These are phyloP conservation scores for Typhlichthys eigenmanni DNA, from an alignment of 2,797 vertebrate genomes.

Conservation along the genomic window DNA sequence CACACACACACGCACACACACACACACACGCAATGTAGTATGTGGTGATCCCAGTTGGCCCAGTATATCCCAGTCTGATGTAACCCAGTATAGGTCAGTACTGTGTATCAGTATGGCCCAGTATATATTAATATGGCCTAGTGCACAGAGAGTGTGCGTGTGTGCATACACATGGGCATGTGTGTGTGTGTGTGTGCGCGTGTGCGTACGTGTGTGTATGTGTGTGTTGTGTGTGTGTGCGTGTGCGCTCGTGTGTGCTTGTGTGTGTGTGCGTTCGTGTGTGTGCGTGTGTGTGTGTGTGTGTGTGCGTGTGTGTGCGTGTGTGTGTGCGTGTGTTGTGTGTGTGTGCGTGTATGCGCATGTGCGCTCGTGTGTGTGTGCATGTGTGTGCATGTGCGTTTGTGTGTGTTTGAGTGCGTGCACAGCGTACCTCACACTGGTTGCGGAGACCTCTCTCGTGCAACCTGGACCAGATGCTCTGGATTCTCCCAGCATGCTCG, in stretches of 20 bases:
- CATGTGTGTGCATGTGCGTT: conserved; percentile 4
- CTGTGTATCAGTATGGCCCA: too few relatives aligned
- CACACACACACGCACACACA: conserved; percentile 16
- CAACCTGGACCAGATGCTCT: conserved; percentile 91
- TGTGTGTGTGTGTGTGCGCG: neutral
- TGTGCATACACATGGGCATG: neutral
- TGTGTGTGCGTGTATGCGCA: too few relatives aligned
- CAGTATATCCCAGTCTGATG: too few relatives aligned
- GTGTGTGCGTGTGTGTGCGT: too few relatives aligned
- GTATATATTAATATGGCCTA: too few relatives aligned
- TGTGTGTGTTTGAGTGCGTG: neutral
- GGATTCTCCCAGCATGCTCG: conserved; percentile 86
- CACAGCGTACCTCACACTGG: conserved; percentile 84
- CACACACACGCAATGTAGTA: conserved; percentile 1
- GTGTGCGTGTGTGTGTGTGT: too few relatives aligned
- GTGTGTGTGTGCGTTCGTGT: too few relatives aligned
- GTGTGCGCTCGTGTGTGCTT: neutral
- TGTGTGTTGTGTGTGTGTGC: neutral
- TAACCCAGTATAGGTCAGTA: too few relatives aligned
- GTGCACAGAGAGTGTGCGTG: too few relatives aligned
- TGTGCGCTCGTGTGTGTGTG: conserved; percentile 8
- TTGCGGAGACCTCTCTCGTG: conserved; percentile 84
- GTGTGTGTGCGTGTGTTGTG: too few relatives aligned
- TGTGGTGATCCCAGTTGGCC: too few relatives aligned
- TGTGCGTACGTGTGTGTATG: too few relatives aligned